Evolutionary conservation across 2,113 vertebrate species (phyloP).

Genomic region (Corynorhinus townsendii): DNA sequence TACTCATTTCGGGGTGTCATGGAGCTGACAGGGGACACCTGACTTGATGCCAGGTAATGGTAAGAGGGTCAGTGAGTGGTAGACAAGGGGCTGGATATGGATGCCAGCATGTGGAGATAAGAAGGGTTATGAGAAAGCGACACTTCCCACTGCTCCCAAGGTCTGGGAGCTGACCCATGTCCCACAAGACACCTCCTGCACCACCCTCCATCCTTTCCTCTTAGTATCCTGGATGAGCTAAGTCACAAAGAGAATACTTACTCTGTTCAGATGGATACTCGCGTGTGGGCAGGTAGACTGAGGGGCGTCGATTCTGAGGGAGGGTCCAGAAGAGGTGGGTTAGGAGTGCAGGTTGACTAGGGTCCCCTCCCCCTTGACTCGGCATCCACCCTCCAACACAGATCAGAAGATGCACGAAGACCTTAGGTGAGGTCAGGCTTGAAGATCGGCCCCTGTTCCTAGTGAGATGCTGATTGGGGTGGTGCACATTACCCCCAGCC

Average conservation of each 20-base stretch:
- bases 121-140: background rate
- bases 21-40: background rate
- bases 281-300: conserved; percentile 95
- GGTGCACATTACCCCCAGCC: accelerated
- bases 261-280: conserved; percentile 98
- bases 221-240: background rate
- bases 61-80: background rate
- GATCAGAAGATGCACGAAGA: background rate
- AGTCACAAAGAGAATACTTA: conserved; percentile 75
- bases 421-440: background rate
- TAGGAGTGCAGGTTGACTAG: background rate
- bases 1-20: accelerated
- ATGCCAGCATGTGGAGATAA: background rate
- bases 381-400: background rate
- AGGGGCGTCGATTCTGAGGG: conserved; percentile 93
- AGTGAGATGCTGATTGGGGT: no score
- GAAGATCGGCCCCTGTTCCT: background rate
- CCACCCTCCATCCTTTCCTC: background rate
- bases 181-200: background rate
- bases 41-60: no score
- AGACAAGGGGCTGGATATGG: background rate
- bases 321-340: background rate
- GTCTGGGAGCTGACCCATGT: background rate
- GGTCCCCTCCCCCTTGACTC: background rate
- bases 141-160: background rate